Conservation (phyloP, 1,140 invertebrate genomes). For the Myzus persicae region DNA sequence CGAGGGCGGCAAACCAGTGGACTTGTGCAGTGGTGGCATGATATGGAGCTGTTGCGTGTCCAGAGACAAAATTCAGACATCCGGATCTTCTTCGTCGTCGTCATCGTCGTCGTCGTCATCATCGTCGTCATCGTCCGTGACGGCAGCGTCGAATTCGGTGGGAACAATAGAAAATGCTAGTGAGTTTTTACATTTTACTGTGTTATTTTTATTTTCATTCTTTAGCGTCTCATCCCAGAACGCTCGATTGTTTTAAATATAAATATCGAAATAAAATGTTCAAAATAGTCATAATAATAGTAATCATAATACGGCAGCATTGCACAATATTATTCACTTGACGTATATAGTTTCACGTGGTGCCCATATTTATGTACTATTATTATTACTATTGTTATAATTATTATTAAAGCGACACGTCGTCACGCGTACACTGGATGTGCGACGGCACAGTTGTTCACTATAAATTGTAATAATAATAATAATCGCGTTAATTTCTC, state of each 20-base stretch:
- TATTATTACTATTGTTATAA: background rate
- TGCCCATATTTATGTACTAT: background rate
- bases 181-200: slow-evolving; percentile 70
- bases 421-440: background rate
- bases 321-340: background rate
- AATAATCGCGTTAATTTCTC: slow-evolving; percentile 48
- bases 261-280: background rate
- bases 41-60: slow-evolving; percentile 94
- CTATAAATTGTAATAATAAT: background rate
- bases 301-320: background rate
- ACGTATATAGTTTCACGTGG: background rate
- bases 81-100: slow-evolving; percentile 36
- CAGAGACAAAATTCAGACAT: slow-evolving; percentile 67
- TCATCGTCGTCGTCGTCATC: slow-evolving; percentile 64
- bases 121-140: slow-evolving; percentile 65
- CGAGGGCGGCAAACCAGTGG: slow-evolving; percentile 83
- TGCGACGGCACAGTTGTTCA: slow-evolving; percentile 32
- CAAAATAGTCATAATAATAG: background rate
- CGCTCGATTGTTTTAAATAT: background rate
- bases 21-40: slow-evolving; percentile 91
- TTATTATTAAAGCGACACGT: background rate
- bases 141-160: slow-evolving; percentile 64
- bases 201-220: slow-evolving; percentile 21
- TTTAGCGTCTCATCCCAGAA: background rate
- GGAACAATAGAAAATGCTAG: slow-evolving; percentile 81